Evolutionary conservation across 2,113 vertebrate species (phyloP).

Genomic region (Oplegnathus fasciatus): DNA sequence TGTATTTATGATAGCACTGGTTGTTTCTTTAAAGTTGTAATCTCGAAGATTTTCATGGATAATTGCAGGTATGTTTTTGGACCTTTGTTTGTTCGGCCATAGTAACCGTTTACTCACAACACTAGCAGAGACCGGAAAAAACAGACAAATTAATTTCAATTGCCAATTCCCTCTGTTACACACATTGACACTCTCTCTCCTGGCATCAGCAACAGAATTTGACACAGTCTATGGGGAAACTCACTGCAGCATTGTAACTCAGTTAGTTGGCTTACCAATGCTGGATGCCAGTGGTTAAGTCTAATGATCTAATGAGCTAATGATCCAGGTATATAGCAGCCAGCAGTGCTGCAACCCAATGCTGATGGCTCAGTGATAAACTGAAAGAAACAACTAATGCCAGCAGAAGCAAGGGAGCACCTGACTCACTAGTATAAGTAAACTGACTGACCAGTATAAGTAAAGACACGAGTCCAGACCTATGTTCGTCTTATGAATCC

Average conservation of each 20-base stretch:
- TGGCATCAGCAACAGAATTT: neutral
- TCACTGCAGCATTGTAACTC: conserved; percentile 18
- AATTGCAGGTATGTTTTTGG: too few species aligned
- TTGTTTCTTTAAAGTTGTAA: neutral
- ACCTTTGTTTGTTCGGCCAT: too few species aligned
- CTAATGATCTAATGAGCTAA: conserved; percentile 58
- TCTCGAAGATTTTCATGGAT: too few species aligned
- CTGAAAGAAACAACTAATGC: conserved; percentile 5
- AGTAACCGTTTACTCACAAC: too few species aligned
- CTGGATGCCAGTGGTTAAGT: conserved; percentile 45
- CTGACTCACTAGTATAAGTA: neutral
- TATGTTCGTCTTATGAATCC: neutral
- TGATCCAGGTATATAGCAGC: conserved; percentile 24
- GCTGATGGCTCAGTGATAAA: conserved; percentile 23
- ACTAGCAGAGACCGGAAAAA: too few species aligned
- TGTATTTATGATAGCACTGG: neutral
- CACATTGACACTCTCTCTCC: conserved; percentile 1
- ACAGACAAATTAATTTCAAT: too few species aligned
- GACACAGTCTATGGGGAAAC: conserved; percentile 12
- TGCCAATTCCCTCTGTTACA: neutral
- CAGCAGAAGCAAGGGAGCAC: conserved; percentile 10
- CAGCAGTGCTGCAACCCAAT: conserved; percentile 16
- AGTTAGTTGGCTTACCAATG: conserved; percentile 24
- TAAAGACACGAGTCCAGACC: neutral
- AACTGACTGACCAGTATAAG: neutral